Evolutionary conservation across 1,140 invertebrate genomes (phyloP).

Genomic region (Trichonephila clavata): DNA sequence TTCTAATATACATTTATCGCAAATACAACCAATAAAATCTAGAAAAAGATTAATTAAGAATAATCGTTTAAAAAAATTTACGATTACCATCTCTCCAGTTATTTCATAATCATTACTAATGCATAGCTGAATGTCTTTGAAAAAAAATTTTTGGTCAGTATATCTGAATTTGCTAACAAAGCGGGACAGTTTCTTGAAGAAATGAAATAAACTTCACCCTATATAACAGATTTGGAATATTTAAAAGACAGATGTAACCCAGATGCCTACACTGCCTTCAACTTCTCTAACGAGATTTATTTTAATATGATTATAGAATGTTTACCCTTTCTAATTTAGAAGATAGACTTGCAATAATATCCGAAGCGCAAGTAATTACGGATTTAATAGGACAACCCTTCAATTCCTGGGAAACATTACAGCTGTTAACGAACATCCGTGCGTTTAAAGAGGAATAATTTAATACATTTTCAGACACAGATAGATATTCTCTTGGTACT

Average conservation of each 20-base stretch:
- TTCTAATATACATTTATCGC: too few relatives aligned
- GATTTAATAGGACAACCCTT: constrained; percentile 17
- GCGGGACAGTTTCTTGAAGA: too few relatives aligned
- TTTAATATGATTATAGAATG: constrained; percentile 18
- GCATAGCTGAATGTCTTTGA: too few relatives aligned
- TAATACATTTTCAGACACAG: neutral
- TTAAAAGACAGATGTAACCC: neutral
- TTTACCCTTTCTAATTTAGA: neutral
- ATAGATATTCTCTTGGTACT: neutral
- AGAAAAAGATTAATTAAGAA: too few relatives aligned
- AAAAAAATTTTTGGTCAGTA: too few relatives aligned
- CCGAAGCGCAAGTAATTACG: neutral
- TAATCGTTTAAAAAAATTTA: too few relatives aligned
- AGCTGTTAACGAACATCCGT: neutral
- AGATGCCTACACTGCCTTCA: neutral
- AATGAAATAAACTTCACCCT: too few relatives aligned
- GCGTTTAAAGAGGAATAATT: neutral
- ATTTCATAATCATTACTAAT: too few relatives aligned
- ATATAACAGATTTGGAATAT: neutral
- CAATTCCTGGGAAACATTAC: constrained; percentile 12
- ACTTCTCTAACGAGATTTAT: neutral
- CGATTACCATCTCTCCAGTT: too few relatives aligned
- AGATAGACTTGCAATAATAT: neutral
- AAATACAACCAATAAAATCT: too few relatives aligned
- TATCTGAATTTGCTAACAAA: too few relatives aligned